Evolutionary conservation across 2,113 vertebrate species (phyloP), one percentile per base, ranked within the genome.

Genomic region (Tachysurus fulvidraco): DNA sequence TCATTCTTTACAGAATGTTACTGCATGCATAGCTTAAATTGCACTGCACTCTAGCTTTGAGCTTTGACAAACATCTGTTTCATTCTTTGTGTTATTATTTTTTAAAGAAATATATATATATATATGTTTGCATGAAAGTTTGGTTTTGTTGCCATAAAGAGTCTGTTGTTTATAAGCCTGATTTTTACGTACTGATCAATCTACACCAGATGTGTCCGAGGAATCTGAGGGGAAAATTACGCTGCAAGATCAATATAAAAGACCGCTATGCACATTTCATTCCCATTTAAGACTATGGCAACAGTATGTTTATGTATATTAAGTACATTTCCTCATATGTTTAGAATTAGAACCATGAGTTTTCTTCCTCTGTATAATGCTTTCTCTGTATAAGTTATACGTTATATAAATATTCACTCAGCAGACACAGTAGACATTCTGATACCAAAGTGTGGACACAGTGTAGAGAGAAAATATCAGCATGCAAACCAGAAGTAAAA

Each of bases 1-100:
- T 78, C 11, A 59, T 50, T 86, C 62, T 60, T 77, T 82, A 64
- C 69, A 87, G 87, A 88, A 84, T 88, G 80, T 78, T 57, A 50
- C 88, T 85, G 88, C 83, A 88, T 86, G 84, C 59, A 14, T 86
- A 50, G 28, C 83, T 87, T 79, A 41, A 86, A 69, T 76, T 88
- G 76, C 84, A 90, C 76, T 89, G 57, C 83, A 74, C 59, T 44
- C 54, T 28, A 81, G 11, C 78, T 79, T 85, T 87, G 55, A 83
- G 19, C 83, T n/a, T 79, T 73, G 73, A 62, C n/a, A 62, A 83
- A 73, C 52, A 19, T 81, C 23, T 85, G 23, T 59, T 60, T 41
- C 17, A 8, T 87, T 73, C 36, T 65, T 86, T 74, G 65, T 89
- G 69, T 80, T 83, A 30, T 54, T 82, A 14, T 82, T 67, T 12